A percentile compares a stretch with the other conserved stretches of the same genome.
phyloP scores from a whole-genome alignment of 2,113 vertebrate species.

The Ibidorhyncha struthersii region DNA sequence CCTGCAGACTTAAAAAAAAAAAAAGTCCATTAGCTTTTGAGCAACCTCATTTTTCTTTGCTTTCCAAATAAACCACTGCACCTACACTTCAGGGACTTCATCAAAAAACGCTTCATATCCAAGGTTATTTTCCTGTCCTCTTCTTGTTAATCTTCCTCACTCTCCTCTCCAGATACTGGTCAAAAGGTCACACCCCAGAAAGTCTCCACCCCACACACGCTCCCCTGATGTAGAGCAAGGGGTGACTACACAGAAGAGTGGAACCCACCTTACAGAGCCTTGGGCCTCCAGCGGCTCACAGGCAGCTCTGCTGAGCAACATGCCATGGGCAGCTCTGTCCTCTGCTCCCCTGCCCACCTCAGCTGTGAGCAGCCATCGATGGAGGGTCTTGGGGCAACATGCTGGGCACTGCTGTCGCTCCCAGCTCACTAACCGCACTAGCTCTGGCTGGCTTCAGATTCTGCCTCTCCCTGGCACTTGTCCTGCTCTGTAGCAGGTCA shows the following conservation, averaged over 20 bases:
- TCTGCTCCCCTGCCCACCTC: neutral
- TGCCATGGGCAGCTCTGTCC: neutral
- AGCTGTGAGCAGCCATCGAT: too few relatives aligned
- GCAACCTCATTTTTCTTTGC: conserved; percentile 72
- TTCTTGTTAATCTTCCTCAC: neutral
- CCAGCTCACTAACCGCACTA: too few relatives aligned
- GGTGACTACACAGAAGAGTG: neutral
- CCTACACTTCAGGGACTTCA: conserved; percentile 17
- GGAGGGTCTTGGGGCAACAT: too few relatives aligned
- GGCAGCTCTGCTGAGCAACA: neutral
- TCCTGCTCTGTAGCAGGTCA: too few relatives aligned
- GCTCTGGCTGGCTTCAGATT: too few relatives aligned
- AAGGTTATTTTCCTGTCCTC: neutral
- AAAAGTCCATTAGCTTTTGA: conserved; percentile 63
- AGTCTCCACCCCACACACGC: neutral
- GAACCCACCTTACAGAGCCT: neutral
- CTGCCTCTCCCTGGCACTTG: too few relatives aligned
- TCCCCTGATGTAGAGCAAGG: neutral
- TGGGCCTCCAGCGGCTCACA: neutral
- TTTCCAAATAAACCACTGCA: conserved; percentile 69
- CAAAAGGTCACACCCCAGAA: neutral
- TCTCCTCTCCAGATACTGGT: neutral
- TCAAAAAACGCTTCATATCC: neutral
- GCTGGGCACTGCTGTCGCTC: too few relatives aligned
- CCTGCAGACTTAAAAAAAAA: neutral